These are phyloP conservation scores for Holothuria glaberrima DNA, from an alignment of 35 echinoderm and acorn worm genomes.

Conservation along the genomic window DNA sequence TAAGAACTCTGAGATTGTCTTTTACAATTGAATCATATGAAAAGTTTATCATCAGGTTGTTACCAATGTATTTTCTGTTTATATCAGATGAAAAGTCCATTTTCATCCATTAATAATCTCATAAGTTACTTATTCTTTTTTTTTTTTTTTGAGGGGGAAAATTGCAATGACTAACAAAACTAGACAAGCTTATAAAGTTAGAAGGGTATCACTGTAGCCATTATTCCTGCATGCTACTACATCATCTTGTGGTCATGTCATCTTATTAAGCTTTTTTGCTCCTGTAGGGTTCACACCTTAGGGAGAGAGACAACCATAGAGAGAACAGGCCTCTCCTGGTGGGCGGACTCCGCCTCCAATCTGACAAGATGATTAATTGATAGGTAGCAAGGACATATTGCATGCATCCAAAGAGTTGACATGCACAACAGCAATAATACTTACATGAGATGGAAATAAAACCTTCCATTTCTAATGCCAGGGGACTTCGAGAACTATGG, in stretches of 20 bases:
- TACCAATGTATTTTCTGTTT: too few relatives aligned
- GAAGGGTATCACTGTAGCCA: not conserved
- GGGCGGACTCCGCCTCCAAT: not conserved
- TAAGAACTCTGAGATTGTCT: too few relatives aligned
- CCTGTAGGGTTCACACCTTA: not conserved
- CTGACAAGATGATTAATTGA: slow-evolving; percentile 25
- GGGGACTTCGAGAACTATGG: not conserved
- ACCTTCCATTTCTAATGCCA: not conserved
- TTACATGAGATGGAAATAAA: slow-evolving; percentile 29
- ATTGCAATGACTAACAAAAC: too few relatives aligned
- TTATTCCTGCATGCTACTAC: not conserved
- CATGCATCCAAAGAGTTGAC: not conserved
- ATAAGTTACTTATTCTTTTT: too few relatives aligned
- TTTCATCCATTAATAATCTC: too few relatives aligned
- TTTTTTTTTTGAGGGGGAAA: too few relatives aligned
- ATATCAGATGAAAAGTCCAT: too few relatives aligned
- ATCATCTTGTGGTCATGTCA: slow-evolving; percentile 4
- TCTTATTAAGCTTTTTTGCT: not conserved
- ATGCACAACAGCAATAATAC: slow-evolving; percentile 5
- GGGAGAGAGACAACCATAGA: not conserved
- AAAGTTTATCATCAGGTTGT: too few relatives aligned
- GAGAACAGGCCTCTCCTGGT: not conserved
- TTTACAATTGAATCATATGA: too few relatives aligned
- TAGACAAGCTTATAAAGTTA: too few relatives aligned
- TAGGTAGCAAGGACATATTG: not conserved